Evolutionary conservation across 2,113 vertebrate species (phyloP).

Genomic region (Suncus etruscus): DNA sequence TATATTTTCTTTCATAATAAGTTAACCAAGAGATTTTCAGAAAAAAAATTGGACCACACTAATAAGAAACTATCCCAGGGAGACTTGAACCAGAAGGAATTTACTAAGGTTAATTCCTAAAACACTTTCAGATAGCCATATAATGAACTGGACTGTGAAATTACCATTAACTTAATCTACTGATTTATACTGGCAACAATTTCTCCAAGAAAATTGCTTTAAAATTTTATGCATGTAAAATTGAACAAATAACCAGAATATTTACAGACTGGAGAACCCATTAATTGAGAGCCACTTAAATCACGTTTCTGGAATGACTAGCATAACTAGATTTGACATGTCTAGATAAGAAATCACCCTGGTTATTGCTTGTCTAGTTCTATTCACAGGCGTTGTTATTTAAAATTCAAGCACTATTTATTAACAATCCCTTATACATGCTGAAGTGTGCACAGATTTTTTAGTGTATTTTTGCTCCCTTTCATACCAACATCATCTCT

Average conservation of each 20-base stretch:
- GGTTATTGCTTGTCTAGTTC: conserved; percentile 50
- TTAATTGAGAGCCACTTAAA: conserved; percentile 67
- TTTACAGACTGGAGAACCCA: conserved; percentile 64
- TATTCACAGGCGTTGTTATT: conserved; percentile 55
- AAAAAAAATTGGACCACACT: conserved; percentile 47
- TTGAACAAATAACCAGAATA: conserved; percentile 53
- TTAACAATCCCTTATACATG: conserved; percentile 46
- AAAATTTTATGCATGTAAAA: background rate
- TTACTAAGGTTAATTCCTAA: conserved; percentile 46
- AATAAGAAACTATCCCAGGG: conserved; percentile 37
- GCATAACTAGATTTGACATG: conserved; percentile 46
- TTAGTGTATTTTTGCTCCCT: conserved; percentile 8
- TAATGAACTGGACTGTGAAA: conserved; percentile 54
- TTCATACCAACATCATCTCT: background rate
- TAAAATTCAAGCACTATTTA: conserved; percentile 62
- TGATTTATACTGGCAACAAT: conserved; percentile 48
- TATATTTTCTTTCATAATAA: conserved; percentile 28
- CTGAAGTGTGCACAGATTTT: background rate
- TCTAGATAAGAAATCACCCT: conserved; percentile 47
- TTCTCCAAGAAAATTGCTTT: conserved; percentile 58
- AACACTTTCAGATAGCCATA: conserved; percentile 44
- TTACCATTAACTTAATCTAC: conserved; percentile 53
- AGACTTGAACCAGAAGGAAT: conserved; percentile 54
- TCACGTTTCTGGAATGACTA: conserved; percentile 64
- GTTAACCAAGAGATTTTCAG: background rate